A percentile compares a stretch with the other conserved stretches of the same genome.
phyloP scores from a whole-genome alignment of 2,113 vertebrate species.

The Cavia aperea region DNA sequence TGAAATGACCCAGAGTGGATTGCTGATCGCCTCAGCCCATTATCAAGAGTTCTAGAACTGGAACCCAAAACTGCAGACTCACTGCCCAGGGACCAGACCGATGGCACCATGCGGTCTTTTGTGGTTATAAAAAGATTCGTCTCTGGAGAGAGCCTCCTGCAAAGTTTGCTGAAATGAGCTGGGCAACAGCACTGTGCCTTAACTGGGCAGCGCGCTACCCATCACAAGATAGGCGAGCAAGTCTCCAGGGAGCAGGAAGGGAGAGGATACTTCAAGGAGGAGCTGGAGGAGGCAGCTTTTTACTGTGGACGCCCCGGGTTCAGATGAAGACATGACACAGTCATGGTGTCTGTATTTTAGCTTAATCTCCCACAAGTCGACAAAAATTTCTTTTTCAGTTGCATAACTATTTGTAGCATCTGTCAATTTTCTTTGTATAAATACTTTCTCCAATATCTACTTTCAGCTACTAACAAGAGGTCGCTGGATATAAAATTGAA shows the following conservation, averaged over 20 bases:
- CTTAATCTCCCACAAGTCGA: neutral
- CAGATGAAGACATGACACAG: neutral
- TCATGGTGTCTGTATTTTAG: neutral
- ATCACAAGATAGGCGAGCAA: neutral
- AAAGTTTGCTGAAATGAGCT: neutral
- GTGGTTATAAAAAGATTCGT: conserved; percentile 17
- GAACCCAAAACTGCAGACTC: neutral
- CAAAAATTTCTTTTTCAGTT: neutral
- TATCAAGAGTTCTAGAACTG: neutral
- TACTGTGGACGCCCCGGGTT: neutral
- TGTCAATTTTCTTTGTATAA: neutral
- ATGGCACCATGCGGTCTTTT: neutral
- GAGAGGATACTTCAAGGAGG: neutral
- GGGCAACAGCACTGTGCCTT: neutral
- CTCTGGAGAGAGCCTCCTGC: neutral
- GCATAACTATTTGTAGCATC: neutral
- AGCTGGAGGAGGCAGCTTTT: neutral
- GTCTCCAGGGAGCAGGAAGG: neutral
- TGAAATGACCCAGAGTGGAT: neutral
- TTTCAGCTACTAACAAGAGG: neutral
- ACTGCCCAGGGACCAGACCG: neutral
- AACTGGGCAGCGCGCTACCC: neutral
- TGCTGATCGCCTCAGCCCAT: neutral
- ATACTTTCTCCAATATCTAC: neutral
- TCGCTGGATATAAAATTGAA: neutral